A percentile compares a stretch with the other conserved stretches of the same genome.
phyloP scores from a whole-genome alignment of 1,140 invertebrate species.

The Drosophila carrolli region DNA sequence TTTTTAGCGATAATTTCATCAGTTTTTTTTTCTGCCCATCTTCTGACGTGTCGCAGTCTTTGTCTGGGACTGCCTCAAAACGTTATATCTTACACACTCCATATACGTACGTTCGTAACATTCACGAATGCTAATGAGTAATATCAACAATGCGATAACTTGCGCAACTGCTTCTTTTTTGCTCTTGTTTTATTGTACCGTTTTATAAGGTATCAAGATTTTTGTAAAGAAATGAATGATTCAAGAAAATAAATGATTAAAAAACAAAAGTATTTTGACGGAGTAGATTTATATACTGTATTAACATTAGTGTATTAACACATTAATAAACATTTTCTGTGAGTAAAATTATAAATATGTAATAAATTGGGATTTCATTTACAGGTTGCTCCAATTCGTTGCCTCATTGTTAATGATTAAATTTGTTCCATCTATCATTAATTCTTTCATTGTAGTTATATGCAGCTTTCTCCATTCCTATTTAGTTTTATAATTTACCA shows the following conservation, averaged over 20 bases:
- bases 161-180: conserved; percentile 32
- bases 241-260: background rate
- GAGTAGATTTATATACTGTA: too few relatives aligned
- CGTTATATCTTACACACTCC: conserved; percentile 15
- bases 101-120: conserved; percentile 14
- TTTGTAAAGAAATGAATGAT: background rate
- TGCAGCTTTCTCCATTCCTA: conserved; percentile 1
- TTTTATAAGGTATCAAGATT: background rate
- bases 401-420: background rate
- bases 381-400: background rate
- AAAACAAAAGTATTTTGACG: background rate
- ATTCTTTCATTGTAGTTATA: background rate
- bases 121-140: conserved; percentile 63
- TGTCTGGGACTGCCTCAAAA: conserved; percentile 67
- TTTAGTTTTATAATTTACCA: background rate
- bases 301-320: background rate
- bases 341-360: too few relatives aligned
- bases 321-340: background rate
- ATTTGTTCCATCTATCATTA: conserved; percentile 5
- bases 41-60: conserved; percentile 51
- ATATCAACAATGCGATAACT: conserved; percentile 48
- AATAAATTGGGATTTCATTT: background rate
- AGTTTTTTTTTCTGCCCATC: conserved; percentile 9
- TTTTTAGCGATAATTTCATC: conserved; percentile 40
- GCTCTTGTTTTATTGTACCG: conserved; percentile 10